phyloP scores from a whole-genome alignment of 2,113 vertebrate genomes.

The Cyanoramphus novaezelandiae region DNA sequence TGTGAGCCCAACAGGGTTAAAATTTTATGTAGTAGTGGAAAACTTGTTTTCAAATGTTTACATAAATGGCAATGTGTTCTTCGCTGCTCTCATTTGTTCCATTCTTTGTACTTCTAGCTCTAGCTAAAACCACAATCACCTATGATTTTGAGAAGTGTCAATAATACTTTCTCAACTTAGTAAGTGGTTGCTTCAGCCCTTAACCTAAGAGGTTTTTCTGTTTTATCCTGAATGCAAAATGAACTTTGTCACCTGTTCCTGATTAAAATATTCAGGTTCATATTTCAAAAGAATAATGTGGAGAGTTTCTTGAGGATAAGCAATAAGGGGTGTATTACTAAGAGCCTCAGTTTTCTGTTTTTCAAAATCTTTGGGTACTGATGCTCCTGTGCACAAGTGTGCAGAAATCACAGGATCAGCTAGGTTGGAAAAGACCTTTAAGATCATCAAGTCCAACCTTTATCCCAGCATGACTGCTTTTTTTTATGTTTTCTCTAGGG shows the following conservation, averaged over 20 bases:
- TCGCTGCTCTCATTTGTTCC: not conserved
- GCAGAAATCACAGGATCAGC: not conserved
- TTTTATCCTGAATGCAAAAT: not conserved
- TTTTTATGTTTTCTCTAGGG: not conserved
- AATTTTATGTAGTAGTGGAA: not conserved
- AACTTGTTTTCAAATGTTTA: not conserved
- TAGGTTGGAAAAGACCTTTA: not conserved
- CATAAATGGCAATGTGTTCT: not conserved
- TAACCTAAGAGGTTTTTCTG: not conserved
- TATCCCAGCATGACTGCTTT: not conserved
- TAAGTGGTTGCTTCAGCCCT: not conserved
- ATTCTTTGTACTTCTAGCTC: not conserved
- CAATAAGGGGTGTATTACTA: not conserved
- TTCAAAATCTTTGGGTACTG: not conserved
- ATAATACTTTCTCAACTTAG: not conserved
- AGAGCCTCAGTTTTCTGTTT: not conserved
- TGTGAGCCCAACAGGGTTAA: not conserved
- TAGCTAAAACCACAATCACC: not conserved
- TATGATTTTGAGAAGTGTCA: not conserved
- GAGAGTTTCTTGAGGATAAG: not conserved
- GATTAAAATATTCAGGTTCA: not conserved
- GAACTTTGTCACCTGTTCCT: not conserved
- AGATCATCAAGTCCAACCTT: not conserved
- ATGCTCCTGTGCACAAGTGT: not conserved
- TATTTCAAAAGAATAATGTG: not conserved